Conservation (phyloP, 23 tunicate genomes). For the Ciona savignyi region DNA sequence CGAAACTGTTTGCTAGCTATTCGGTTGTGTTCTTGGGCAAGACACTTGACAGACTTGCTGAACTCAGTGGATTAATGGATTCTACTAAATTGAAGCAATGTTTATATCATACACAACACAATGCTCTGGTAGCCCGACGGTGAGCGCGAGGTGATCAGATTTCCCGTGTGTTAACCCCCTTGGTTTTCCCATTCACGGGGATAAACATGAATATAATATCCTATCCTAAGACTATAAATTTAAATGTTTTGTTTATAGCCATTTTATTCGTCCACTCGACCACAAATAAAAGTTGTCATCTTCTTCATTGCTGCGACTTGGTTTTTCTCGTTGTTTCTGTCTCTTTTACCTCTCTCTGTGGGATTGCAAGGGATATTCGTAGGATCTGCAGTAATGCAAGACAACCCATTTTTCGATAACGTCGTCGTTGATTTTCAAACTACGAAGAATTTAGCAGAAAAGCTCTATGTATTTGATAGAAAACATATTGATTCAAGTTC, state of each 20-base stretch:
- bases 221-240: no score
- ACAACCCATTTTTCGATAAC: conserved; percentile 62
- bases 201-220: no score
- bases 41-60: background rate
- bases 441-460: conserved; percentile 27
- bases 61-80: background rate
- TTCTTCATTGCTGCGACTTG: conserved; percentile 31
- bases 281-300: conserved; percentile 6
- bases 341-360: conserved; percentile 42
- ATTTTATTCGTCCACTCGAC: conserved; percentile 36
- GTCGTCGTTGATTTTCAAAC: conserved; percentile 28
- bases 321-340: conserved; percentile 31
- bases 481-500: background rate
- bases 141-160: no score
- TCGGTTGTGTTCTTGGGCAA: background rate
- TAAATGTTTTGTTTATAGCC: no score
- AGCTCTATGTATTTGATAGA: conserved; percentile 1
- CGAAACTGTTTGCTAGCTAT: no score
- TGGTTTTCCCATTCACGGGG: no score
- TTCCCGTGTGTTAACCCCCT: no score
- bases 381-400: conserved; percentile 22
- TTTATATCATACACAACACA: no score
- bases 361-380: conserved; percentile 27
- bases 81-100: no score
- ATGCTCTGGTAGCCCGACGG: no score